Base-by-base conservation (phyloP, 2,888 invertebrate genomes). In the Prosapia bicincta region DNA sequence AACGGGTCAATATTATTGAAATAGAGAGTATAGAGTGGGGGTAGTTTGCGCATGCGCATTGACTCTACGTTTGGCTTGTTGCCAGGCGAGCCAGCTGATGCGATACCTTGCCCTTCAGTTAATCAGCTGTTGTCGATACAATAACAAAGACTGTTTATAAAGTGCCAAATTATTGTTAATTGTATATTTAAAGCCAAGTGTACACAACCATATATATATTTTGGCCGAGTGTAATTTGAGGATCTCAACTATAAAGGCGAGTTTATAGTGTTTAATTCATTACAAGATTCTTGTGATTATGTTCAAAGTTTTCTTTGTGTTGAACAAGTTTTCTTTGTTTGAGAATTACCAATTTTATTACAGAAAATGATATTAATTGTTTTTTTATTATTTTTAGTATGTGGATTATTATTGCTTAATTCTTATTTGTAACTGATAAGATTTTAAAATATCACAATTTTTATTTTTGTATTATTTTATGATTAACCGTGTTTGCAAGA, bases 1-100 rank as follows among this genome's bases (percentile, higher is more conserved):
- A 30, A 54, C 54, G 74, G 74, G 74, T 74, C 74, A 74, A 74
- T 74, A 74, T 74, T 74, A 74, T 74, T 74, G 74, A 69, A 69
- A 74, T 54, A 65, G 69, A 66, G 69, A 69, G 69, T 68, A 68
- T 1, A 54, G 54, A 54, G 74, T 68, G 54, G 74, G 26, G 66
- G 74, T 54, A 69, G 69, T 1, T 43, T 15, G 43, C 69, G 43
- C 69, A 68, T 69, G 68, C 69, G 69, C 69, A 54, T 3, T 54
- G 20, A 20, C 20, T 54, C 54, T 0, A 13, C 13, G 6, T 15
- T 74, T 26, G 74, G 38, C 68, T 43, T 67, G 65, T 66, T 54
- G 66, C 72, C 72, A 66, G 43, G 28, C 38, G 20, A 54, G 54
- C 54, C 54, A 54, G 54, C 54, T 54, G 54, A 54, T 54, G 54